Base-by-base conservation (phyloP, 2,113 vertebrate species). In the Syngnathus typhle region DNA sequence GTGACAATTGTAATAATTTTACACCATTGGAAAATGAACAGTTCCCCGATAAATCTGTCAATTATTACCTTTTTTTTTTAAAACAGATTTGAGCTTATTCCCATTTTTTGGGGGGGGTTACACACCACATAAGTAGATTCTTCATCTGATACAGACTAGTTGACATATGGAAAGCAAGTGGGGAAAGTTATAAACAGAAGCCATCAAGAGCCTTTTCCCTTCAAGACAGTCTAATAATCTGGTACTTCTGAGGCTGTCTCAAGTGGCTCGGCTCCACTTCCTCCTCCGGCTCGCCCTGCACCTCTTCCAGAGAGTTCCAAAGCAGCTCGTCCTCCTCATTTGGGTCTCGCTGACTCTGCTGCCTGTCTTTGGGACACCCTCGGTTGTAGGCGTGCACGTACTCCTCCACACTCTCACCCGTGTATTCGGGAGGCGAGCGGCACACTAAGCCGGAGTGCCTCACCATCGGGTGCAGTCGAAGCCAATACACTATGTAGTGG, bases 401-500 rank as follows among this genome's bases (percentile, higher is more conserved):
- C 5, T 72, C 39, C 55, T 81, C 75, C 76, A 88, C 85, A 5
- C 69, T 63, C 16, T 85, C 69, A 5, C 82, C 87, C 0, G 56
- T 68, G 1, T 85, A 63, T 58, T 87, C 78, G 41, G 37, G 75
- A 16, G 88, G 88, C 58, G 88, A 82, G 51, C 58, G 82, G 64
- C 87, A 90, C 65, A 77, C 7, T 62, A 90, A 69, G 37, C 88
- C 87, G 0, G 84, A 83, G 77, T 85, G 60, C 70, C 32, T 84
- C 60, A 88, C 88, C 8, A 9, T 65, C 2, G 86, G 71, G 72
- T 90, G 88, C 47, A 88, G 82, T 7, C 47, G 76, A 43, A 90
- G 64, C 88, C 87, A 90, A 69, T 90, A 90, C 61, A 86, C 75
- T 84, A 88, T 86, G 78, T 90, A 90, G 69, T 90, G 88, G 63